Conservation (phyloP, 2,888 invertebrate genomes). For the Diachrysia chrysitis region DNA sequence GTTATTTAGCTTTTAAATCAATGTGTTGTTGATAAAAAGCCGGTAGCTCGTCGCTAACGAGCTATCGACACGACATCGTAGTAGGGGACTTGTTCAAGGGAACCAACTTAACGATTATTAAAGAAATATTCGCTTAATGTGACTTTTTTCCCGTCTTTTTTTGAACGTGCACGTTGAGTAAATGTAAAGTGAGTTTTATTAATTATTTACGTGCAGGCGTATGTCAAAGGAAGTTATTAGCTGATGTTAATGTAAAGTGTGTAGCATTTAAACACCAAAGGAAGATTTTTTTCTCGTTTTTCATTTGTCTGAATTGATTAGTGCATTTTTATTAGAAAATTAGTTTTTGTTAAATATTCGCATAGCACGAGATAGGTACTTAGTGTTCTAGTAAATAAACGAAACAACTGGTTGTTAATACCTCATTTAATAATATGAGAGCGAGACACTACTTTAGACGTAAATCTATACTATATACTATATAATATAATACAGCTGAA, state of each 20-base stretch:
- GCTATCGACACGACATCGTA: constrained; percentile 61
- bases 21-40: constrained; percentile 75
- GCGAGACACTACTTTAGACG: too few relatives aligned
- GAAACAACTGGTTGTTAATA: too few relatives aligned
- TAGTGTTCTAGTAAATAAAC: too few relatives aligned
- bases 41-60: constrained; percentile 61
- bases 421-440: too few relatives aligned
- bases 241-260: constrained; percentile 36
- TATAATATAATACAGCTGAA: too few relatives aligned
- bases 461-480: too few relatives aligned
- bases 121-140: constrained; percentile 39
- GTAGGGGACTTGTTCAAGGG: constrained; percentile 20
- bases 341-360: not conserved
- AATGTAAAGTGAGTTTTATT: constrained; percentile 24
- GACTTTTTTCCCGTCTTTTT: constrained; percentile 37
- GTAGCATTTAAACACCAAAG: constrained; percentile 5
- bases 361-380: too few relatives aligned
- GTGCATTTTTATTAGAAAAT: not conserved
- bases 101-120: constrained; percentile 24
- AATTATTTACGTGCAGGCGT: constrained; percentile 16
- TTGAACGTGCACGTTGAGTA: constrained; percentile 15
- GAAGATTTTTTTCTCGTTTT: constrained; percentile 23
- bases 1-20: constrained; percentile 74
- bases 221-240: constrained; percentile 50
- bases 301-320: not conserved